These are phyloP conservation scores for Torymus texanus DNA, from an alignment of 2,888 invertebrate species.

Conservation along the genomic window DNA sequence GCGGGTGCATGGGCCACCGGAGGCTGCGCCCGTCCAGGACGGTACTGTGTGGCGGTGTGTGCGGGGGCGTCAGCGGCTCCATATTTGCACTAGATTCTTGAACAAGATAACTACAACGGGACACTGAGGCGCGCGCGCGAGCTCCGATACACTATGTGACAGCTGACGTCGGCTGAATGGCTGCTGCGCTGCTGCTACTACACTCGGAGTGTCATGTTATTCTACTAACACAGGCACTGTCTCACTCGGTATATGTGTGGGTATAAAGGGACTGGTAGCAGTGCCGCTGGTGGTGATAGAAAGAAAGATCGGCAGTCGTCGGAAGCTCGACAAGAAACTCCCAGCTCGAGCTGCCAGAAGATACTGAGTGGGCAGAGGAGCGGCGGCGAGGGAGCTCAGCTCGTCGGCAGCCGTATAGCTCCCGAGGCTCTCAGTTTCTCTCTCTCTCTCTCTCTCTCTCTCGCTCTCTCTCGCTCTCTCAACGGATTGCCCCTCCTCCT, in stretches of 20 bases:
- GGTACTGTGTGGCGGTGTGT: constrained; percentile 67
- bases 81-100: constrained; percentile 57
- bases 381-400: neutral
- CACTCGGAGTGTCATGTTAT: constrained; percentile 63
- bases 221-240: neutral
- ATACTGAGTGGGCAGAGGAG: constrained; percentile 37
- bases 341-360: constrained; percentile 33
- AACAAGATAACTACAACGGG: too few species aligned
- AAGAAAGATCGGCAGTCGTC: neutral
- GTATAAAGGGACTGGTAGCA: neutral
- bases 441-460: neutral
- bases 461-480: neutral
- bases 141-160: too few species aligned
- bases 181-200: neutral
- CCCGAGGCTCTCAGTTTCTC: neutral
- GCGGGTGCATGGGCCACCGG: constrained; percentile 55
- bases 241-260: neutral
- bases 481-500: constrained; percentile 34
- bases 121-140: too few species aligned
- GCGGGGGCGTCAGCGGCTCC: constrained; percentile 72
- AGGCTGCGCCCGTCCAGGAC: constrained; percentile 13
- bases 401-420: neutral
- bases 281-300: neutral
- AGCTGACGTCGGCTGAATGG: neutral
- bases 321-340: constrained; percentile 8